Base-by-base conservation (phyloP, 2,888 invertebrate genomes). In the Carpatolechia fugitivella region DNA sequence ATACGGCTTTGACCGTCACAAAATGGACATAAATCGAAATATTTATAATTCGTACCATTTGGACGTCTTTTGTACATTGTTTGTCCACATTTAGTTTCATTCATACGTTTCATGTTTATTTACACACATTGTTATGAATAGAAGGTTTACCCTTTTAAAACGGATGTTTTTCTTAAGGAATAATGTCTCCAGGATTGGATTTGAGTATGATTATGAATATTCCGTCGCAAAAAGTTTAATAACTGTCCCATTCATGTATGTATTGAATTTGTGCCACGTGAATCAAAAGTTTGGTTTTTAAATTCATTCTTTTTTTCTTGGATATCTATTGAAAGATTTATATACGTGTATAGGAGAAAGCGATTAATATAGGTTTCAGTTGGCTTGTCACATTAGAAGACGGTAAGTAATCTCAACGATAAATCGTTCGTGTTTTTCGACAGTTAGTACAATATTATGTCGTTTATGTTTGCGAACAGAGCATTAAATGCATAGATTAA, bases 81-180 rank as follows among this genome's bases (percentile, higher is more conserved):
- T 87, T 86, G 81, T 84, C 71, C 86, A 89, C 81, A 81, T 87
- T 85, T 76, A 78, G 77, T 79, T 79, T 24, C 74, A 82, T 81
- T 77, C 80, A 78, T 68, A 68, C 63, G 65, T 52, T 52, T 41
- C 58, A 65, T 70, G 73, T 74, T 77, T 83, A 79, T 79, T 80
- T 83, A 81, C 72, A 79, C 85, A 85, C 81, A 80, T 82, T 84
- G 74, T 74, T 60, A 61, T 66, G 68, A 70, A 41, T 40, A 70
- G 69, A 70, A 59, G 56, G 55, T 68, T 68, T 65, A 76, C 74
- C 79, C 78, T 79, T 24, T 80, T 74, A 51, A 64, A 64, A 61
- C 80, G 85, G 81, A 87, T 84, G 85, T 87, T 86, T 80, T 81
- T 80, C 76, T 80, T 78, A 54, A 64, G 63, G 71, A 73, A 77